Conservation (phyloP, 2,888 invertebrate species). For the Tiliacea citrago region DNA sequence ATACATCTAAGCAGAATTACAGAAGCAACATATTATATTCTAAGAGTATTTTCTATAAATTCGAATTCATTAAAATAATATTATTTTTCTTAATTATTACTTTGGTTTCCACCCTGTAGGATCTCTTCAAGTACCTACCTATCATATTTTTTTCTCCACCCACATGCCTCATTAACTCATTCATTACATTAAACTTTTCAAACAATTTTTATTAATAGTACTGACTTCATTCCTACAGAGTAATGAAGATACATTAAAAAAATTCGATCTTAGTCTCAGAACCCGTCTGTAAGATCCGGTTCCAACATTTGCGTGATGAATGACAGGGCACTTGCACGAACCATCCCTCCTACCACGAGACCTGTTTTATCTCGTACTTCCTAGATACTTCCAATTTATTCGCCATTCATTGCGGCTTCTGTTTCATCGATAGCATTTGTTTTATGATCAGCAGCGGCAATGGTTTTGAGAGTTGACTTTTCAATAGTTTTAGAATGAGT, state of each 20-base stretch:
- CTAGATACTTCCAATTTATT: conserved; percentile 39
- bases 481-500: conserved; percentile 42
- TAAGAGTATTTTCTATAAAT: neutral
- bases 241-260: conserved; percentile 80
- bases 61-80: neutral
- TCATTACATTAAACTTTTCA: conserved; percentile 43
- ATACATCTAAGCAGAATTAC: neutral
- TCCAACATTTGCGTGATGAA: conserved; percentile 88
- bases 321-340: conserved; percentile 84
- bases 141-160: conserved; percentile 7
- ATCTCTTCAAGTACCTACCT: neutral
- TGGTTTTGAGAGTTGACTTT: conserved; percentile 51
- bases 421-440: neutral
- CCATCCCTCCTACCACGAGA: conserved; percentile 69
- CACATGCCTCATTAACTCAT: conserved; percentile 19
- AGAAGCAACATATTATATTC: neutral
- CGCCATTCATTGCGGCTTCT: conserved; percentile 69
- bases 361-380: conserved; percentile 60
- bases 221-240: conserved; percentile 72
- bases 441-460: conserved; percentile 49
- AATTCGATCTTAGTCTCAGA: conserved; percentile 77
- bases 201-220: conserved; percentile 67
- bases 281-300: conserved; percentile 85
- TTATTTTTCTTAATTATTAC: neutral
- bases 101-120: neutral